Base-by-base conservation (phyloP, 2,797 vertebrate species). In the Hemibagrus guttatus region DNA sequence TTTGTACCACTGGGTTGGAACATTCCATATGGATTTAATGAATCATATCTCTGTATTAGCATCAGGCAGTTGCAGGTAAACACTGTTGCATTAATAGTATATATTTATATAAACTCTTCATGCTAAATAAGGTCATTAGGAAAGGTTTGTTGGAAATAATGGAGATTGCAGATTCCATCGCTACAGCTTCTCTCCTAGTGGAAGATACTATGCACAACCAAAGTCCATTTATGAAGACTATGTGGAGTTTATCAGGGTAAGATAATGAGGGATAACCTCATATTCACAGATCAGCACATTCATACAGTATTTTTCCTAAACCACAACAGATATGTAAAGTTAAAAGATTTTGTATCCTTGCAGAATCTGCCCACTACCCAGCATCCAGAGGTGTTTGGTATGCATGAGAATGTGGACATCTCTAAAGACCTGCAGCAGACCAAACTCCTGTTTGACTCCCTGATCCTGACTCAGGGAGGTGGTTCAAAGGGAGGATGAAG, bases 1-100 rank as follows among this genome's bases (percentile, higher is more conserved):
- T 99, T 98, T 93, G 98, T 98, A 61, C 97, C 98, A 58, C 93
- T 99, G 71, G 98, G 98, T 63, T 99, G 98, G 98, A 99, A 99
- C 90, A 99, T 99, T 92, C 97, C 98, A 0, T 99, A 99, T 79
- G 97, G 98, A 88, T 99, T 99, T 94, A 98, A 99, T 87, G 97
- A 99, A 90, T 98, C 98, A 0, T 98, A 99, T 87, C 93, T 99
- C 85, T 95, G 93, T 8, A 99, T 99, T 91, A 99, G 98, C 91
- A 95, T 99, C 92, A 96, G 95, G 81, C 98, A 99, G 89, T 94
- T 99, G 42, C 98, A 99, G 97, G 98, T 99, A 95, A 93, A 85
- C 6, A n/a, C 19, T 84, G 28, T 69, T 75, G n/a, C 49, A 66
- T 79, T n/a, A 58, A 58, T 71, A 42, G n/a, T 84, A n/a, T 64